phyloP scores from a whole-genome alignment of 2,888 invertebrate species.

The Dryococelus australis region DNA sequence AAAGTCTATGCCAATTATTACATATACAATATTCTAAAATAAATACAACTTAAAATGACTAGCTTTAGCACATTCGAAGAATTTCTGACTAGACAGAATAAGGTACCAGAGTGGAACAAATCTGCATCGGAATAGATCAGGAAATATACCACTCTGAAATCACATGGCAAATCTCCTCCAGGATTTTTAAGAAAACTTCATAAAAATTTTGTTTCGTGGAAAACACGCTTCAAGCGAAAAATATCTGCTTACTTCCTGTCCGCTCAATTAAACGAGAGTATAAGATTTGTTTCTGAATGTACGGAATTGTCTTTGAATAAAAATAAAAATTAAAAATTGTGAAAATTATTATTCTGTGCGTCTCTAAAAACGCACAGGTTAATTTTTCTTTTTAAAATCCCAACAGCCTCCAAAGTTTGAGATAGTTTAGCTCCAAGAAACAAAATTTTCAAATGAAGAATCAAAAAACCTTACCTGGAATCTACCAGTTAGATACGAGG shows the following conservation, averaged over 20 bases:
- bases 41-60: not conserved
- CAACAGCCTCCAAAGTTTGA: too few species aligned
- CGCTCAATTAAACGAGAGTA: too few species aligned
- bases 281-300: too few species aligned
- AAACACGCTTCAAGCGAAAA: not conserved
- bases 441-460: constrained; percentile 42
- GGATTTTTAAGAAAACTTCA: not conserved
- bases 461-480: not conserved
- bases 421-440: constrained; percentile 41
- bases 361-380: too few species aligned
- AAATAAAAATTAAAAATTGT: too few species aligned
- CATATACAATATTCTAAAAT: not conserved
- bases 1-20: not conserved
- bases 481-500: constrained; percentile 20
- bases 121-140: not conserved
- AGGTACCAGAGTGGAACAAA: not conserved
- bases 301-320: too few species aligned
- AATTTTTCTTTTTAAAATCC: too few species aligned
- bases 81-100: constrained; percentile 17
- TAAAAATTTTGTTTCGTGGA: constrained; percentile 19
- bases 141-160: not conserved
- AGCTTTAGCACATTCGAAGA: constrained; percentile 20
- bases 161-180: constrained; percentile 27
- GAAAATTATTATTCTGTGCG: too few species aligned
- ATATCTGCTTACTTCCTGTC: constrained; percentile 26